Conservation (phyloP, 2,797 vertebrate species). For the Diplodus sargus region DNA sequence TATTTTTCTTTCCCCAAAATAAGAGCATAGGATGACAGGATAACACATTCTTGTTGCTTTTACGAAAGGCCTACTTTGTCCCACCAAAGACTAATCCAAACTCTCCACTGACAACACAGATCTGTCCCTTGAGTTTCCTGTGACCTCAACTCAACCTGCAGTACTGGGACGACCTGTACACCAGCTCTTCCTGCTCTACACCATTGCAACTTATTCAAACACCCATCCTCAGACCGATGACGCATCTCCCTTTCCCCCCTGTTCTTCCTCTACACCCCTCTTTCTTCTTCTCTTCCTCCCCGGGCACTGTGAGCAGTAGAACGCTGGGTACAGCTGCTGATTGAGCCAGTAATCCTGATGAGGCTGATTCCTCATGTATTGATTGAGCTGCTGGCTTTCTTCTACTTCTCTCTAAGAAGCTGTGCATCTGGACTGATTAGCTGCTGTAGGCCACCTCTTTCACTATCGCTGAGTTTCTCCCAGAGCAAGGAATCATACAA, state of each 20-base stretch:
- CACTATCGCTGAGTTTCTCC: constrained; percentile 55
- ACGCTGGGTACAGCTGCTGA: constrained; percentile 69
- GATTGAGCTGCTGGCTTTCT: constrained; percentile 76
- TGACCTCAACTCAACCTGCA: constrained; percentile 48
- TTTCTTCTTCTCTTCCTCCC: constrained; percentile 39
- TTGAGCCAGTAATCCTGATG: constrained; percentile 76
- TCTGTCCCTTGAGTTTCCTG: neutral
- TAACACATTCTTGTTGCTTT: neutral
- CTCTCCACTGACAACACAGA: neutral
- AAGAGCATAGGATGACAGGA: no score
- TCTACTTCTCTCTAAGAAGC: constrained; percentile 70
- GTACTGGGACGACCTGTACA: constrained; percentile 34
- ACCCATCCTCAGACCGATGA: constrained; percentile 3
- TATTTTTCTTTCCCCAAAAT: no score
- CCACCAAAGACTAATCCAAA: neutral
- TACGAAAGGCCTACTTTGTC: neutral
- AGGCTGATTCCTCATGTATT: constrained; percentile 77
- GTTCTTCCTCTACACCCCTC: constrained; percentile 11
- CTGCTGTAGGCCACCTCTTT: constrained; percentile 72
- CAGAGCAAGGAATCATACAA: constrained; percentile 51
- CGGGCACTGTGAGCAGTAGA: constrained; percentile 46
- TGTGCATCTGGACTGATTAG: constrained; percentile 77
- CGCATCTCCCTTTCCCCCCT: neutral
- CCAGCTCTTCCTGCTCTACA: neutral
- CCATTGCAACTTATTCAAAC: constrained; percentile 17